phyloP scores from a whole-genome alignment of 2,888 invertebrate species.

The Diaperis boleti region DNA sequence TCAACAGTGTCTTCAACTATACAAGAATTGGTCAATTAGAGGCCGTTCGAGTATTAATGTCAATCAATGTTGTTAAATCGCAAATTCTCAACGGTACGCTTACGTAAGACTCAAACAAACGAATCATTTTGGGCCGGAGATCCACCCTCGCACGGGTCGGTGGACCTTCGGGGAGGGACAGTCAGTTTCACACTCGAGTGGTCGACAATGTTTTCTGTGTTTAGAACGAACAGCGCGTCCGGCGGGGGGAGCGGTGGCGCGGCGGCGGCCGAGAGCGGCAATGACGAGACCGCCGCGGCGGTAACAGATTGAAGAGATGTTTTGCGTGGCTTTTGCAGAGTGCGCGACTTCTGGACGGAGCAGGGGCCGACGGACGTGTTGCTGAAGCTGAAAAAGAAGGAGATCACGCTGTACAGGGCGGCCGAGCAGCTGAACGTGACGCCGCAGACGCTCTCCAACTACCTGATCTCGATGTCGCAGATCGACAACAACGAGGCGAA shows the following conservation, averaged over 20 bases:
- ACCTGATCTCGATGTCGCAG: constrained; percentile 72
- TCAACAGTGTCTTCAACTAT: too few species aligned
- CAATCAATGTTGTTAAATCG: too few species aligned
- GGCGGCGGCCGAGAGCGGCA: constrained; percentile 29
- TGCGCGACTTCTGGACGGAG: constrained; percentile 82
- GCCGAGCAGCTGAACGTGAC: constrained; percentile 83
- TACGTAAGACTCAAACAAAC: too few species aligned
- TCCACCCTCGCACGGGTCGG: too few species aligned
- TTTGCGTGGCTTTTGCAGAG: constrained; percentile 63
- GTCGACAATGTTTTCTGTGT: constrained; percentile 29
- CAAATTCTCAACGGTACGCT: too few species aligned
- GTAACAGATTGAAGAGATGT: constrained; percentile 27
- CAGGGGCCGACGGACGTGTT: constrained; percentile 81
- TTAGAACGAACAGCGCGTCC: constrained; percentile 34
- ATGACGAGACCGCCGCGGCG: constrained; percentile 26
- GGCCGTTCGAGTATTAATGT: too few species aligned
- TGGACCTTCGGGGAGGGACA: too few species aligned
- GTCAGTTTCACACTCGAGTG: constrained; percentile 4
- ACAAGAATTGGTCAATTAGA: too few species aligned
- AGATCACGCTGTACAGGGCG: constrained; percentile 79
- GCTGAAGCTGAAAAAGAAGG: constrained; percentile 77
- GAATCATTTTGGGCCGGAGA: too few species aligned
- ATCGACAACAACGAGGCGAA: constrained; percentile 66
- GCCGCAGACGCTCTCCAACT: constrained; percentile 80
- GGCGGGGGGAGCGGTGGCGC: constrained; percentile 23